Conservation (phyloP, 2,797 vertebrate species). For the Gambusia yucatana region DNA sequence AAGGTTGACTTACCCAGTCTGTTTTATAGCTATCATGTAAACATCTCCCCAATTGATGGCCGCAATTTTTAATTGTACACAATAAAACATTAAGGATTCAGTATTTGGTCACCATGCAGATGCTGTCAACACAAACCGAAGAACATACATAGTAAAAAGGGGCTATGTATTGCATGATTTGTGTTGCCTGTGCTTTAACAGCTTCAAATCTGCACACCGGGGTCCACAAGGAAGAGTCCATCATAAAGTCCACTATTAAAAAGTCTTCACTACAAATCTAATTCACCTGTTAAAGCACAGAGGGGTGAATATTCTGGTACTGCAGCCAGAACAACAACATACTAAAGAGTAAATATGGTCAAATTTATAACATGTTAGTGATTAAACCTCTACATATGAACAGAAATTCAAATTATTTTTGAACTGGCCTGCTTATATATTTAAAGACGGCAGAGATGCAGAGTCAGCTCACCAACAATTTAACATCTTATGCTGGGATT, state of each 20-base stretch:
- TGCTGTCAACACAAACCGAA: conserved; percentile 21
- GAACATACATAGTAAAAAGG: conserved; percentile 13
- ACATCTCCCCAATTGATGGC: conserved; percentile 10
- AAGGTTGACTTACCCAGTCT: conserved; percentile 68
- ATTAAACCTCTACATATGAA: not conserved
- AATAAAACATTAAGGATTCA: conserved; percentile 34
- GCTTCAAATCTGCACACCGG: conserved; percentile 42
- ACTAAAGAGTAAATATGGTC: not conserved
- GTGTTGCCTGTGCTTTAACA: conserved; percentile 51
- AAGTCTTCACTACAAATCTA: conserved; percentile 46
- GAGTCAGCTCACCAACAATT: not conserved
- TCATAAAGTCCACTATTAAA: conserved; percentile 72
- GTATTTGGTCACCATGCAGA: conserved; percentile 77
- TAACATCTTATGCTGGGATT: not conserved
- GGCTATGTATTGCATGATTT: conserved; percentile 27
- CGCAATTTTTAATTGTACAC: conserved; percentile 25
- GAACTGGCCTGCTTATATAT: not conserved
- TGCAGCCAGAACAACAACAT: not conserved
- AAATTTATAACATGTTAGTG: not conserved
- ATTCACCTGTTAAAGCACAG: conserved; percentile 8
- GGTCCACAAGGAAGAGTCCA: conserved; percentile 64
- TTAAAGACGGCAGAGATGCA: not conserved
- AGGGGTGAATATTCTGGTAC: not conserved
- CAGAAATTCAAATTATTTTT: not conserved
- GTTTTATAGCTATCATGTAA: conserved; percentile 35